Evolutionary conservation across 2,797 vertebrate genomes (phyloP).

Genomic region (Sebastes vulpes): DNA sequence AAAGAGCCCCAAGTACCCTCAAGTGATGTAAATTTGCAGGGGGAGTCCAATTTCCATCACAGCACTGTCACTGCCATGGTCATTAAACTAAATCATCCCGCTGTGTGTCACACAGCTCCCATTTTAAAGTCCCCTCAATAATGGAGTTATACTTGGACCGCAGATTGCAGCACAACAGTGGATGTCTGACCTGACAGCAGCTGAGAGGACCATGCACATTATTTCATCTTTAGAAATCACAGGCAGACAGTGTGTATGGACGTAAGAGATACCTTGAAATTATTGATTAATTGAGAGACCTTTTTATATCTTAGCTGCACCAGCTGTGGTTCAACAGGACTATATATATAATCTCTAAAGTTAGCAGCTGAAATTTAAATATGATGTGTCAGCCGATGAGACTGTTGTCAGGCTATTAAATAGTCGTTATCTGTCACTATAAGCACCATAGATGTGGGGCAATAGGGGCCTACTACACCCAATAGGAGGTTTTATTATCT

Average conservation of each 20-base stretch:
- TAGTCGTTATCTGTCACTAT: no score
- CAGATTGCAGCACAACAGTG: slow-evolving; percentile 77
- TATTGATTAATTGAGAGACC: slow-evolving; percentile 37
- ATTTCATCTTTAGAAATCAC: slow-evolving; percentile 71
- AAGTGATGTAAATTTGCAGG: slow-evolving; percentile 86
- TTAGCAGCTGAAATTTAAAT: slow-evolving; percentile 45
- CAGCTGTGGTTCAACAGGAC: background rate
- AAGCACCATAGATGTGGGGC: no score
- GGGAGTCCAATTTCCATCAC: slow-evolving; percentile 87
- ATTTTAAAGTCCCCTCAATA: slow-evolving; percentile 83
- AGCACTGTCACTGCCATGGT: slow-evolving; percentile 85
- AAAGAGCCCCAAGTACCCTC: slow-evolving; percentile 86
- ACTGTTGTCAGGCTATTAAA: no score
- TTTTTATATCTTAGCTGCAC: slow-evolving; percentile 11
- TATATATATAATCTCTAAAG: slow-evolving; percentile 13
- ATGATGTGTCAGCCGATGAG: background rate
- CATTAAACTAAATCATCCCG: slow-evolving; percentile 89
- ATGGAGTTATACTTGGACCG: slow-evolving; percentile 85
- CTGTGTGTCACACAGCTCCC: slow-evolving; percentile 82
- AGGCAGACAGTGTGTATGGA: slow-evolving; percentile 25
- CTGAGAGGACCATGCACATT: slow-evolving; percentile 57
- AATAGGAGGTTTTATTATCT: rapidly evolving
- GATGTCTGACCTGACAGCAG: slow-evolving; percentile 76
- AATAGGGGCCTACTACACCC: no score
- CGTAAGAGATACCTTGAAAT: slow-evolving; percentile 31